A percentile compares a stretch with the other conserved stretches of the same genome.
These are phyloP conservation scores for Callinectes sapidus DNA, from an alignment of 2,888 invertebrate species.

Conservation along the genomic window DNA sequence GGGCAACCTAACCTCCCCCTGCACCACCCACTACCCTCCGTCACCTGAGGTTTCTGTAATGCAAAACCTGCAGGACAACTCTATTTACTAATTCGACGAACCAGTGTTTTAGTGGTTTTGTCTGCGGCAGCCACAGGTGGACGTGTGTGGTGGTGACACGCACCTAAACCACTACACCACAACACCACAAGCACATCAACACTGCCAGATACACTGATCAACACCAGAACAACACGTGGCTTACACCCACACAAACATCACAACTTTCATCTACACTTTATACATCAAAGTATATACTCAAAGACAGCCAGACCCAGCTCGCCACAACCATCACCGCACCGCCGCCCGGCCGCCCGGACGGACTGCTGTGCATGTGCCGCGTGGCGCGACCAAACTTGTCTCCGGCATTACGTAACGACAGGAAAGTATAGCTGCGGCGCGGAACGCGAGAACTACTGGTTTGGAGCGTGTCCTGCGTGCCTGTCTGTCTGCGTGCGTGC, in stretches of 20 bases:
- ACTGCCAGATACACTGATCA: neutral
- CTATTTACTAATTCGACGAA: neutral
- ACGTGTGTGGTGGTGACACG: constrained; percentile 8
- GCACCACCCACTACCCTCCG: constrained; percentile 19
- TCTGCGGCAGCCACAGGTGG: constrained; percentile 12
- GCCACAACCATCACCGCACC: neutral
- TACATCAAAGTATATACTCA: neutral
- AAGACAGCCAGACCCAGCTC: neutral
- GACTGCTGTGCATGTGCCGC: neutral
- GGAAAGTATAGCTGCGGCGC: neutral
- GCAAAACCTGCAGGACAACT: constrained; percentile 1
- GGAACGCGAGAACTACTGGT: neutral
- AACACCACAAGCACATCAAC: constrained; percentile 11
- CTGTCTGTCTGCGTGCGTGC: neutral
- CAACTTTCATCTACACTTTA: neutral
- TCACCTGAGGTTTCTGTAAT: neutral
- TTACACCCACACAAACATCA: neutral
- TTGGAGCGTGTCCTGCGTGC: neutral
- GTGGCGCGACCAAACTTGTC: neutral
- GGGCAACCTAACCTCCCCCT: neutral
- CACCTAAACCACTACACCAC: neutral
- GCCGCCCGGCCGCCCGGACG: neutral
- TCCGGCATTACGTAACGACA: neutral
- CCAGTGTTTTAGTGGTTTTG: neutral
- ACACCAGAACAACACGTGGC: neutral